A percentile compares a stretch with the other conserved stretches of the same genome.
These are phyloP conservation scores for Cyanoderma ruficeps DNA, from an alignment of 2,113 vertebrate genomes.

Conservation along the genomic window DNA sequence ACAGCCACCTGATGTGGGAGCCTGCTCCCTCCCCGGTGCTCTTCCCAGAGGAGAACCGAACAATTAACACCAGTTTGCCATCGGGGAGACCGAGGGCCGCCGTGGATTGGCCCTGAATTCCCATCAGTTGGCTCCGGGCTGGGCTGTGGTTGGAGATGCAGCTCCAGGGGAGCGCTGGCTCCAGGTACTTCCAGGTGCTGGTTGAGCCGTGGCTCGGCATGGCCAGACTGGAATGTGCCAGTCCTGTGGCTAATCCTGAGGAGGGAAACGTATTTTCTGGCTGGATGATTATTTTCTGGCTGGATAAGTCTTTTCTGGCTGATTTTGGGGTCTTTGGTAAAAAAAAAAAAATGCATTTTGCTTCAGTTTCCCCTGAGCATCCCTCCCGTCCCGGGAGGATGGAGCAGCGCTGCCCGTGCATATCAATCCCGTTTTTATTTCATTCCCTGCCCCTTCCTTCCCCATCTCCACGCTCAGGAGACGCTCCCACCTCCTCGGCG, in stretches of 20 bases:
- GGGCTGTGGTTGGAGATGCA: background rate
- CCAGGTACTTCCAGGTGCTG: accelerated
- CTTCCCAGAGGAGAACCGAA: background rate
- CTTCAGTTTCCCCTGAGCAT: background rate
- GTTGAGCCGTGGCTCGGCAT: background rate
- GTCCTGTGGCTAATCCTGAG: background rate
- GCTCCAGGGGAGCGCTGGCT: background rate
- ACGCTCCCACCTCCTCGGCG: background rate
- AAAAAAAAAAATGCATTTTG: background rate
- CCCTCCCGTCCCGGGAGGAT: accelerated
- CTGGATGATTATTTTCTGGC: background rate
- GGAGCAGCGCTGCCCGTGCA: background rate
- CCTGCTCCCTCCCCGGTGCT: background rate
- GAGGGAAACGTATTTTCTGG: background rate
- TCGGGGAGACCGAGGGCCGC: background rate
- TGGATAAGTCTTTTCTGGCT: background rate
- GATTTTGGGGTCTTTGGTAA: accelerated
- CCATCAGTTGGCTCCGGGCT: accelerated
- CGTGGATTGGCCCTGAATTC: background rate
- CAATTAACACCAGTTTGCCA: background rate
- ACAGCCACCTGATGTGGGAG: accelerated
- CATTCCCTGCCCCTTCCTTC: background rate
- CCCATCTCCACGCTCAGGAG: background rate
- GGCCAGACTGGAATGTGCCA: no score
- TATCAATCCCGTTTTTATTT: background rate